Base-by-base conservation (phyloP, 1,140 invertebrate species). In the Drosophila paulistorum region DNA sequence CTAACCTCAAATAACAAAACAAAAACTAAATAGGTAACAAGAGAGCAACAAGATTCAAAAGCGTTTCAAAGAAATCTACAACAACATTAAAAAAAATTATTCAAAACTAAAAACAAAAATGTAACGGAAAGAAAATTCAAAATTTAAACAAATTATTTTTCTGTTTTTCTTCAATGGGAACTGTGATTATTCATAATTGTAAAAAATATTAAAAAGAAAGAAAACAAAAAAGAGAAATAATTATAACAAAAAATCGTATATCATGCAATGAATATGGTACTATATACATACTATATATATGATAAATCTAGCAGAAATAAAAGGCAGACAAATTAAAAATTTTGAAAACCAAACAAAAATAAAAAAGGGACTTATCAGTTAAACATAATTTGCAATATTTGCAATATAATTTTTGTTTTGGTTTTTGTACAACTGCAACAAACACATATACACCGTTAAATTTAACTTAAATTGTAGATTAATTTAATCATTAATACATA, bases 111-210 rank as follows among this genome's bases (percentile, higher is more conserved):
- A 63, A 54, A 35, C 0, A 30, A 0, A 30, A 62, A 71, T 51
- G 45, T 51, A 51, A 51, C 45, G 45, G 45, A 51, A 51, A 51
- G 45, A 42, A 70, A 89, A 83, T 89, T 81, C 84, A 74, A 89
- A 89, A 89, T 85, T 87, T 51, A 51, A 51, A 51, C 45, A 51
- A 74, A 63, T 51, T 83, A 71, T 83, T 86, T 75, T 85, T 79
- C 70, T 74, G 86, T 77, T 82, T 74, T 79, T 87, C 17, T 87
- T 83, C 63, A 87, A 89, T 89, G 74, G 84, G 77, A 84, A 89
- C 84, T 89, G 84, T 89, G 84, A 89, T 89, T 89, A 89, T 85
- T 67, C 58, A 81, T 81, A 76, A 84, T 74, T 74, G 68, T 82
- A 82, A 82, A 54, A 68, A 66, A 61, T 69, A 70, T 79, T 20